Conservation (phyloP, 2,888 invertebrate genomes). For the Phania funesta region DNA sequence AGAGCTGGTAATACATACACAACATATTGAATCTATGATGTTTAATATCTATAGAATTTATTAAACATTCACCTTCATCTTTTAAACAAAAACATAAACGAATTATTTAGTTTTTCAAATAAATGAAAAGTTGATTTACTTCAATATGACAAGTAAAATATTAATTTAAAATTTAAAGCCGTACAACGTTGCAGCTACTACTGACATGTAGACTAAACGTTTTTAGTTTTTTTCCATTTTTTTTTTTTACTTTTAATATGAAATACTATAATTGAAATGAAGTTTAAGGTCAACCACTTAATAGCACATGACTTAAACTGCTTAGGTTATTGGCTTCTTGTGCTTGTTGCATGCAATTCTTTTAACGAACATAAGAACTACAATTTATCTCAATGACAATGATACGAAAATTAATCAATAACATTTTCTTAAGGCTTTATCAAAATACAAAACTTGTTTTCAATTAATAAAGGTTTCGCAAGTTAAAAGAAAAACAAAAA, state of each 20-base stretch:
- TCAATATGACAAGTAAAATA: conserved; percentile 29
- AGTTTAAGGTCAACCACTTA: conserved; percentile 66
- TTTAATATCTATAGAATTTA: conserved; percentile 17
- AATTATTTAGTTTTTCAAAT: conserved; percentile 16
- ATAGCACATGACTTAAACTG: conserved; percentile 35
- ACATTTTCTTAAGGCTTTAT: conserved; percentile 21
- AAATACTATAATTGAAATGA: conserved; percentile 55
- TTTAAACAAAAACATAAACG: not conserved
- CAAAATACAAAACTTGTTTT: not conserved
- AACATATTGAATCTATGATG: not conserved
- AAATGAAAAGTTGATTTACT: conserved; percentile 52
- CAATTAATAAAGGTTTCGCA: not conserved
- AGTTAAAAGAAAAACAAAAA: not conserved
- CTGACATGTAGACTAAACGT: not conserved
- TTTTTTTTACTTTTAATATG: not conserved
- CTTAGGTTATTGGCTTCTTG: conserved; percentile 61
- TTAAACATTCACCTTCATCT: conserved; percentile 44
- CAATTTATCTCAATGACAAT: conserved; percentile 36
- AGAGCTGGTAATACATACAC: not conserved
- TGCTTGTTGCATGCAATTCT: conserved; percentile 43
- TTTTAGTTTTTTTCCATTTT: not conserved
- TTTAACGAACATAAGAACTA: conserved; percentile 34
- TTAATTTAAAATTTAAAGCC: conserved; percentile 4
- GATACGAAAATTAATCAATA: conserved; percentile 21
- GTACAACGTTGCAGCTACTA: conserved; percentile 15